Percentiles rank a stretch among this genome's conserved stretches.
These are phyloP conservation scores for Atrina japonica DNA, from an alignment of 2,888 invertebrate species.

Conservation along the genomic window DNA sequence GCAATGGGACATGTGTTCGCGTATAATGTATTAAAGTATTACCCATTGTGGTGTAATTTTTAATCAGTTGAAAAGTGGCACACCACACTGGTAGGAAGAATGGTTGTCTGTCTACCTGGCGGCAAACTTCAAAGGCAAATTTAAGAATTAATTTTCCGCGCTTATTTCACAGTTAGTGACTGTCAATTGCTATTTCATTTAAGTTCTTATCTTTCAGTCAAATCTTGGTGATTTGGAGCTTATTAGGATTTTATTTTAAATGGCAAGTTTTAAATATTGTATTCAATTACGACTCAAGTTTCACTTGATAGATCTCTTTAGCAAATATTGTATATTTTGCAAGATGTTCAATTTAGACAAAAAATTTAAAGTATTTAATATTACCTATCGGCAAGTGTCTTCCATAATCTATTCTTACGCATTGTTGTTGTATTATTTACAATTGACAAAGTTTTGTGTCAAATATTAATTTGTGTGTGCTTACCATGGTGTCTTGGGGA, in stretches of 20 bases:
- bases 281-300: conserved; percentile 30
- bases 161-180: conserved; percentile 39
- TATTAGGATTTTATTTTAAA: conserved; percentile 39
- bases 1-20: conserved; percentile 5
- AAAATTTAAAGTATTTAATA: too few relatives aligned
- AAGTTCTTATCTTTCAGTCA: conserved; percentile 27
- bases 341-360: too few relatives aligned
- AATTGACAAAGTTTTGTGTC: too few relatives aligned
- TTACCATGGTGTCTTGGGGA: too few relatives aligned
- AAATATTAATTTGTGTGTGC: too few relatives aligned
- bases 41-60: conserved; percentile 43
- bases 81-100: conserved; percentile 31
- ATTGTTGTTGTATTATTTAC: too few relatives aligned
- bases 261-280: conserved; percentile 31
- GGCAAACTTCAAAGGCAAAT: conserved; percentile 34
- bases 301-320: conserved; percentile 11
- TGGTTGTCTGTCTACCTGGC: conserved; percentile 25
- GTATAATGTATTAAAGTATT: conserved; percentile 15
- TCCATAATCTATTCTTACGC: too few relatives aligned
- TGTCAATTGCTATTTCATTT: conserved; percentile 25
- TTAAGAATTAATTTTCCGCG: conserved; percentile 37
- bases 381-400: too few relatives aligned
- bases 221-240: conserved; percentile 37
- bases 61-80: conserved; percentile 39
- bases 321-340: too few relatives aligned